Base-by-base conservation (phyloP, 2,797 vertebrate species). In the Acanthurus tractus region DNA sequence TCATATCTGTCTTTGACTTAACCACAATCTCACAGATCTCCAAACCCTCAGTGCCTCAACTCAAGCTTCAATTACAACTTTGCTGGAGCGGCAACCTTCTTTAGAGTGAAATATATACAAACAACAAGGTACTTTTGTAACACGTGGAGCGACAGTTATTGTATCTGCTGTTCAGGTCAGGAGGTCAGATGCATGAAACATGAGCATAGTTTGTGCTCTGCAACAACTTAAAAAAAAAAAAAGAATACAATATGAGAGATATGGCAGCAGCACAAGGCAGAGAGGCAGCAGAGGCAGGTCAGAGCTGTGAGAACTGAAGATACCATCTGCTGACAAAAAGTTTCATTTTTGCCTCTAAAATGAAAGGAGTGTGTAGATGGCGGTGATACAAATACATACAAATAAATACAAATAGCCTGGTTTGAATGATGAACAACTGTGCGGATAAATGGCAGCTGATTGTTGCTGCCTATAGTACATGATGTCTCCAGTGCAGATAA, bases 401-500 rank as follows among this genome's bases (percentile, higher is more conserved):
- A n/a, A n/a, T n/a, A n/a, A n/a, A n/a, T n/a, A n/a, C n/a, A n/a
- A 79, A 85, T n/a, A 5, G 56, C 70, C 75, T 70, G 45, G 40
- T 82, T 78, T 69, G 48, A 78, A 57, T 66, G 52, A 86, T 62
- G 36, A 71, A 67, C 45, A 36, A 13, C 75, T 22, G 49, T 45
- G 53, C 2, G 12, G 74, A 55, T 68, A 10, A 59, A 63, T 62
- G 66, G 53, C 59, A 73, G 63, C 17, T 6, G 53, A 49, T 18
- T 49, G 49, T 63, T 1, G 4, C 18, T 53, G 54, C 53, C 36
- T 40, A 11, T 23, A 23, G 44, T 29, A 48, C n/a, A 62, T 62
- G 61, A 54, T 18, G 70, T 61, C 76, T 85, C 82, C 85, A 83
- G 63, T 4, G n/a, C 61, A 77, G 74, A 86, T 73, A 85, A 85